A percentile compares a stretch with the other conserved stretches of the same genome.
These are phyloP conservation scores for Agrochola lota DNA, from an alignment of 2,888 invertebrate genomes.

Conservation along the genomic window DNA sequence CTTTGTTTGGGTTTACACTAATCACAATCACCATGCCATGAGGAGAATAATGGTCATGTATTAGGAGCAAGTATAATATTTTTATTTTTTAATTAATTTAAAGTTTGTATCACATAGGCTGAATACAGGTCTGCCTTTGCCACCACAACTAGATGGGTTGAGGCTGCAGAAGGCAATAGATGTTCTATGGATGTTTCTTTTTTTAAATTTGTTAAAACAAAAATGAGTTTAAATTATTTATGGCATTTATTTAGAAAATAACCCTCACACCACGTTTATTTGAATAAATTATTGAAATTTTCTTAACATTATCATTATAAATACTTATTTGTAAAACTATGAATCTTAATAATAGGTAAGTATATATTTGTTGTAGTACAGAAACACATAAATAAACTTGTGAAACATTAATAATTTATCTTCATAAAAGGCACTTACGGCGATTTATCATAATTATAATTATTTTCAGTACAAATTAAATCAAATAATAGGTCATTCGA, in stretches of 20 bases:
- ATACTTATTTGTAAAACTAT: slow-evolving; percentile 28
- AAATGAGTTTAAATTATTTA: neutral
- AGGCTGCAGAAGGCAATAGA: neutral
- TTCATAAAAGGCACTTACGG: slow-evolving; percentile 65
- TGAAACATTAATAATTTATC: slow-evolving; percentile 2
- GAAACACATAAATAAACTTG: neutral
- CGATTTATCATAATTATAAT: neutral
- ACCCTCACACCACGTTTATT: slow-evolving; percentile 5
- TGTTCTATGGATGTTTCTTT: neutral
- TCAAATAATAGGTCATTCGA: neutral
- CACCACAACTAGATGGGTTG: neutral
- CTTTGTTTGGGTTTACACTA: slow-evolving; percentile 50
- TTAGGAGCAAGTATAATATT: neutral
- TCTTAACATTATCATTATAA: slow-evolving; percentile 4
- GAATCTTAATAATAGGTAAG: neutral
- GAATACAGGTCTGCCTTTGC: neutral
- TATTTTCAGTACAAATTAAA: neutral
- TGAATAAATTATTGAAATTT: slow-evolving; percentile 23
- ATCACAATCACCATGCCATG: slow-evolving; percentile 23
- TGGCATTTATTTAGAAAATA: slow-evolving; percentile 41
- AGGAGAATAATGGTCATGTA: slow-evolving; percentile 18
- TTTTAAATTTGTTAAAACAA: neutral
- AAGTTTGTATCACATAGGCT: neutral
- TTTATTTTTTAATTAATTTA: too few species aligned
- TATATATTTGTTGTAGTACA: slow-evolving; percentile 6